Evolutionary conservation across 2,888 invertebrate species (phyloP), one percentile per base, ranked within the genome.

Genomic region (Caenorhabditis virilis): DNA sequence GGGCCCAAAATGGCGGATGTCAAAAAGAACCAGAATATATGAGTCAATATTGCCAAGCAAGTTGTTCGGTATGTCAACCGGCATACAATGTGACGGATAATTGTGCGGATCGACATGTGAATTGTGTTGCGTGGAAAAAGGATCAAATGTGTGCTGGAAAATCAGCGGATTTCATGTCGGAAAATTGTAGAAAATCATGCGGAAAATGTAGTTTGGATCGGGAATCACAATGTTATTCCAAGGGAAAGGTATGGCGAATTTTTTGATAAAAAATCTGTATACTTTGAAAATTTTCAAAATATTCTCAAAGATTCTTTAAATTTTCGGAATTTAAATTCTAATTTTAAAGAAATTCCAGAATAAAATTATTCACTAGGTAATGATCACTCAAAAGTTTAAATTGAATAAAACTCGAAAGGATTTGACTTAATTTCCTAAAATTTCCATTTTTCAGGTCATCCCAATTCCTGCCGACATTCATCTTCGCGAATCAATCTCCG

Each of bases 161-260:
- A 25, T 69, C 72, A 18, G 63, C 65, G 2, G 63, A 65, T 30
- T 81, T 80, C 62, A 77, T 82, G 78, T 64, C 72, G 20, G 82
- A 82, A 56, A 82, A 82, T 58, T 82, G 82, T 41, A 69, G 82
- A 15, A 43, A 64, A 16, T 57, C 64, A n/a, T 81, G 81, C 52
- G 70, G 69, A 47, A 64, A 80, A 25, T 81, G 81, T 56, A 30
- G 36, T 1, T 36, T 69, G 20, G 25, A 51, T 3, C 60, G 69
- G 43, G 55, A 56, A 15, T 52, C 60, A 11, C 69, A 69, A 41
- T 76, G 75, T 45, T 63, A 50, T 52, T 30, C 26, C 11, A 47
- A 69, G 16, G 73, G 72, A 71, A 69, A 73, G 65, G 75, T 75
- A 22, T 7, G 52, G n/a, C 22, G 18, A 16, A 15, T 43, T 16